phyloP scores from a whole-genome alignment of 1,140 invertebrate species.

The Drosophila teissieri region DNA sequence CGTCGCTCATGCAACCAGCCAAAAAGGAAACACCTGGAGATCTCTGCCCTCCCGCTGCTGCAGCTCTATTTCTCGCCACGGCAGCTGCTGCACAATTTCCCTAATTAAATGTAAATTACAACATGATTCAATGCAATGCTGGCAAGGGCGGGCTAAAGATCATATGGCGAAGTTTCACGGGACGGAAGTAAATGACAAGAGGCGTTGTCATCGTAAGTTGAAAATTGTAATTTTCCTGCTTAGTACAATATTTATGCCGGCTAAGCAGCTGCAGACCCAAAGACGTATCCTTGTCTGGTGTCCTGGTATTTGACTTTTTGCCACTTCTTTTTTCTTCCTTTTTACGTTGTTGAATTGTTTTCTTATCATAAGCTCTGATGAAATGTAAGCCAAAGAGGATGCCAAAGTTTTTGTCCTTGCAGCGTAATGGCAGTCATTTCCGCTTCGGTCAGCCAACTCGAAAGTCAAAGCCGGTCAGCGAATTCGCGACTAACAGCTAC shows the following conservation, averaged over 20 bases:
- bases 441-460: no score
- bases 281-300: conserved; percentile 8
- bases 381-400: conserved; percentile 53
- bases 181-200: conserved; percentile 22
- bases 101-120: conserved; percentile 78
- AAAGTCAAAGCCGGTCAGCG: no score
- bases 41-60: conserved; percentile 11
- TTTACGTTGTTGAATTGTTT: conserved; percentile 48
- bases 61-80: conserved; percentile 1
- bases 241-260: conserved; percentile 72
- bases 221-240: conserved; percentile 74
- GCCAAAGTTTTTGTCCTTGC: conserved; percentile 54
- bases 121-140: conserved; percentile 62
- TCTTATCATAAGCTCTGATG: conserved; percentile 62
- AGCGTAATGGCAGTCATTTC: conserved; percentile 24
- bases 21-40: conserved; percentile 38
- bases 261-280: conserved; percentile 36
- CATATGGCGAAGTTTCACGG: neutral
- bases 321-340: neutral
- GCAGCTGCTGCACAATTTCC: conserved; percentile 53
- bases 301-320: conserved; percentile 40
- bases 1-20: conserved; percentile 33
- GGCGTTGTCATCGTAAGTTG: conserved; percentile 41
- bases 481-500: no score
- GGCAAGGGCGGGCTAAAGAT: neutral